phyloP scores from a whole-genome alignment of 1,140 invertebrate species.

The Neodiprion lecontei region DNA sequence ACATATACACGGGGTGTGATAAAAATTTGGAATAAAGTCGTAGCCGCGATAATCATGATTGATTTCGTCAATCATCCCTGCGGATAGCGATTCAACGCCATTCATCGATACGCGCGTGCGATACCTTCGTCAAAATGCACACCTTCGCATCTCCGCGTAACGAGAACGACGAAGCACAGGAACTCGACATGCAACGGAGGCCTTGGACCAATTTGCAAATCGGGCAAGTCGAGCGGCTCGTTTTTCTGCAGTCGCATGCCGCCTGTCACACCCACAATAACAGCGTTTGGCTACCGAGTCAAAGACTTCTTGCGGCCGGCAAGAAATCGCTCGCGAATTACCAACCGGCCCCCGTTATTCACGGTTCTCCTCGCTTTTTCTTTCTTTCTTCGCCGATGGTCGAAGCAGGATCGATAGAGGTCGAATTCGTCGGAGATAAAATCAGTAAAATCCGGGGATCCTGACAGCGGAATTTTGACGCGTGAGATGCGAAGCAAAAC shows the following conservation, averaged over 20 bases:
- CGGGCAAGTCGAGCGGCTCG: neutral
- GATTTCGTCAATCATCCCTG: no score
- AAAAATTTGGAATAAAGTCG: no score
- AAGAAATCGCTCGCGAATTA: neutral
- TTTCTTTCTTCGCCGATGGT: no score
- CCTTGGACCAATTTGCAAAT: neutral
- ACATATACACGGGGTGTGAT: no score
- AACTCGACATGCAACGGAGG: neutral
- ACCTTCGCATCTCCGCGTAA: neutral
- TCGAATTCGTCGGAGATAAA: no score
- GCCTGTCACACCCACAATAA: neutral
- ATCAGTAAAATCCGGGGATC: conserved; percentile 1
- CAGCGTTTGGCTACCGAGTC: neutral
- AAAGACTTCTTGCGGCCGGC: neutral
- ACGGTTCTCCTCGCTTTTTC: conserved; percentile 24
- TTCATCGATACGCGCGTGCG: no score
- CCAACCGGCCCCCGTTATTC: neutral
- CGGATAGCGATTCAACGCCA: no score
- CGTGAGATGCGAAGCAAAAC: conserved; percentile 31
- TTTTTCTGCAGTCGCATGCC: neutral
- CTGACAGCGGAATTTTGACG: conserved; percentile 27
- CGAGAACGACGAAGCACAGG: neutral
- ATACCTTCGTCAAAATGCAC: no score
- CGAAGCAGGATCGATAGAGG: no score
- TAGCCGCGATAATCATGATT: no score